Conservation (phyloP, 2,888 invertebrate genomes). For the Tholera decimalis region DNA sequence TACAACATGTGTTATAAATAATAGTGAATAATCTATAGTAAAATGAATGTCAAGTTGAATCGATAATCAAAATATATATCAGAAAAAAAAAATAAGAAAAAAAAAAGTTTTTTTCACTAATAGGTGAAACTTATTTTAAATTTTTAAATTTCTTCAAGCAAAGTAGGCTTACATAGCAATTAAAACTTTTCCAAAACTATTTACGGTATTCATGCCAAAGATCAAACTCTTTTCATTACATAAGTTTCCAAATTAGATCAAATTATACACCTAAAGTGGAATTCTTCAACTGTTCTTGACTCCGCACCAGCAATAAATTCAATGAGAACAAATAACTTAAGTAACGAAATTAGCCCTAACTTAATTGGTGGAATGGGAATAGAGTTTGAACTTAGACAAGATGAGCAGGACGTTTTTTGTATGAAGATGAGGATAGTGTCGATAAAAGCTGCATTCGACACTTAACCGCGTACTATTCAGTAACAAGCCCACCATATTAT, state of each 20-base stretch:
- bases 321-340: constrained; percentile 85
- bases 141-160: constrained; percentile 16
- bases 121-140: too few relatives aligned
- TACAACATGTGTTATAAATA: too few relatives aligned
- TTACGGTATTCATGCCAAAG: constrained; percentile 42
- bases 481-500: too few relatives aligned
- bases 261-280: constrained; percentile 80
- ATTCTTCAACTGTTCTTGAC: constrained; percentile 80
- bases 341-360: constrained; percentile 81
- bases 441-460: neutral
- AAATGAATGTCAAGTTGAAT: too few relatives aligned
- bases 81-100: too few relatives aligned
- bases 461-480: neutral
- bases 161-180: constrained; percentile 30
- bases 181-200: constrained; percentile 39
- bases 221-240: constrained; percentile 61
- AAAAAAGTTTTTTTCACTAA: too few relatives aligned
- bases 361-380: constrained; percentile 82
- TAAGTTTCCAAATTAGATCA: constrained; percentile 68
- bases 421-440: constrained; percentile 62
- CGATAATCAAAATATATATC: too few relatives aligned
- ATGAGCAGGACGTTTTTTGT: constrained; percentile 72
- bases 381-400: constrained; percentile 72
- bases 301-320: constrained; percentile 83
- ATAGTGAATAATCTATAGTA: too few relatives aligned